Evolutionary conservation across 1,140 invertebrate species (phyloP), one percentile per base, ranked within the genome.

Genomic region (Bombus balteatus): DNA sequence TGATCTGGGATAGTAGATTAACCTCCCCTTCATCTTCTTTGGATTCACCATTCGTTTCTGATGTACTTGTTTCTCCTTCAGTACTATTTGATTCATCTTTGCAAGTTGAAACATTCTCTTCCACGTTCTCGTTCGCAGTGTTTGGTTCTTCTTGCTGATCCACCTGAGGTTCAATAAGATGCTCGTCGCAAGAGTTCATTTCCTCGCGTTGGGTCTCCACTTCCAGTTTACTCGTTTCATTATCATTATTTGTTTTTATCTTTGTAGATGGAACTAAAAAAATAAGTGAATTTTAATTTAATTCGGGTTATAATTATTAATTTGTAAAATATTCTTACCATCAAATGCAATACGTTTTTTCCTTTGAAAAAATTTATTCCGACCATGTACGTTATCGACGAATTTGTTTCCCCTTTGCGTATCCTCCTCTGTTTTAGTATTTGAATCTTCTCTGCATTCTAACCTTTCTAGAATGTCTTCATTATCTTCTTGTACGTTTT

Each of bases 321-420:
- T 15, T 43, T 73, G n/a, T 37, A 28, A 39, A 73, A 72, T 32
- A 74, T 10, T 32, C 59, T 71, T 88, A 94, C 94, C 94, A 81
- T 95, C 95, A 89, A 95, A 95, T 34, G 94, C 95, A 70, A 95
- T 95, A 34, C 94, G 89, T 81, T 93, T 94, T 87, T 95, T 94
- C 74, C 95, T 82, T 87, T 94, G 94, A 77, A 95, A 95, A 22
- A 91, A 93, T 74, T 95, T 95, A 25, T 81, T 81, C 0, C 94
- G 92, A 8, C 92, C 86, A 62, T 95, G 94, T 68, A 93, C 88
- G 28, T 94, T 93, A 18, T 95, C 94, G 25, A 95, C 93, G 92
- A 94, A 94, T 86, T 92, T 94, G 76, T 95, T 95, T 0, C 87
- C 47, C 39, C 93, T 95, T 0, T 90, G 85, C 28, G 75, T 37